Evolutionary conservation across 2,797 vertebrate genomes (phyloP), one percentile per base, ranked within the genome.

Genomic region (Amblyopsis hoosieri): DNA sequence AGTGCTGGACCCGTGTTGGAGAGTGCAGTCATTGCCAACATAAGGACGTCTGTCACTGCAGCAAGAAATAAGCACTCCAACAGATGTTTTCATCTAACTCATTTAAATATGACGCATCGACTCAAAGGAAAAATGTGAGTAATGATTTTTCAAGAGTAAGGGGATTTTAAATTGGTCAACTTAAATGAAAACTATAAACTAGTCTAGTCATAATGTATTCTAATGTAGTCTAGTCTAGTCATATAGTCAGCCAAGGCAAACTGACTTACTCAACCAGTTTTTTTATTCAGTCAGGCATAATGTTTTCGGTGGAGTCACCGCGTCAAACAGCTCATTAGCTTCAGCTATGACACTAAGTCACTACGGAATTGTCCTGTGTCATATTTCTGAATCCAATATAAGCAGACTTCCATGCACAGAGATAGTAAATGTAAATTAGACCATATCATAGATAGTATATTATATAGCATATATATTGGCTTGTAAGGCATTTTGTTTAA

Each of bases 321-420:
- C 73, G 82, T 88, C 89, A 73, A 83, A 86, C 85, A 89, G 83
- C 78, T 86, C 86, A 87, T 90, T 91, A 90, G 82, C 73, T 84
- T 76, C 60, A 72, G 72, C 72, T 64, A 64, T 62, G 74, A 69
- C 84, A 80, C 81, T 85, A 42, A 80, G 80, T 88, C 84, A 81
- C 85, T 67, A 63, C 74, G 66, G 66, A 79, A 82, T 71, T 48
- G 75, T 72, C 83, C 60, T 56, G 73, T 81, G 75, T 75, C 84
- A 75, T 67, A 64, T 69, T 66, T 70, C 77, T 63, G 69, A 76
- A 73, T 74, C 58, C 55, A 59, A 66, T 62, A 58, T 50, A 57
- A 48, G 31, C 49, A 57, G 64, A 57, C 60, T 57, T 71, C 62
- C 53, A 42, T 9, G 1, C 8, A 42, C 37, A 42, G 37, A 42